phyloP scores from a whole-genome alignment of 1,140 invertebrate genomes.

The Cydia strobilella region DNA sequence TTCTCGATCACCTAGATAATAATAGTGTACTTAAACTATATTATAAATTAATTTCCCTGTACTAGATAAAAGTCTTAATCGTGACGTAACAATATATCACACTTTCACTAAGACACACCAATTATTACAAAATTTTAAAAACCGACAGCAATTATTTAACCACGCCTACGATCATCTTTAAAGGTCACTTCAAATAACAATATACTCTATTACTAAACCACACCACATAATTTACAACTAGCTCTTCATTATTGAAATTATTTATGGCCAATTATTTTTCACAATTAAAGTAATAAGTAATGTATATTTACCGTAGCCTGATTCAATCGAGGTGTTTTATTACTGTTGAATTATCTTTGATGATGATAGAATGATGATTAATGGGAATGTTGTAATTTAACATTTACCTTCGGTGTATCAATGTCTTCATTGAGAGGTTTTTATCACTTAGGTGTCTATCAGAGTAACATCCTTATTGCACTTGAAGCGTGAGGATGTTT shows the following conservation, averaged over 20 bases:
- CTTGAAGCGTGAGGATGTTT: too few relatives aligned
- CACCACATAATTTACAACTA: not conserved
- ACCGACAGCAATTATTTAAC: not conserved
- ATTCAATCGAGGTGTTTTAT: slow-evolving; percentile 22
- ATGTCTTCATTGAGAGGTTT: not conserved
- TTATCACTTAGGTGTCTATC: not conserved
- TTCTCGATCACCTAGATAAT: too few relatives aligned
- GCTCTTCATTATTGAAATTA: not conserved
- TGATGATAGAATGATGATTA: not conserved
- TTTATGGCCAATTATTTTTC: slow-evolving; percentile 23
- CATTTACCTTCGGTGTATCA: not conserved
- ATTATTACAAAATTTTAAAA: slow-evolving; percentile 11
- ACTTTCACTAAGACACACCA: not conserved
- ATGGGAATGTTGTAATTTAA: not conserved
- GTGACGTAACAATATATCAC: not conserved
- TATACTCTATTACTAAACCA: not conserved
- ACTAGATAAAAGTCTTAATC: not conserved
- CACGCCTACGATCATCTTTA: not conserved
- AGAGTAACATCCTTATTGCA: too few relatives aligned
- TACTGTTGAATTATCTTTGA: not conserved
- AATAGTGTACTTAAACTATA: too few relatives aligned
- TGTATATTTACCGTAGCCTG: slow-evolving; percentile 8
- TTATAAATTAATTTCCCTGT: too few relatives aligned
- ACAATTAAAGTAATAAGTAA: slow-evolving; percentile 12
- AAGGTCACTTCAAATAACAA: not conserved